Conservation (phyloP, 2,888 invertebrate genomes). For the Agriopis aurantiaria region DNA sequence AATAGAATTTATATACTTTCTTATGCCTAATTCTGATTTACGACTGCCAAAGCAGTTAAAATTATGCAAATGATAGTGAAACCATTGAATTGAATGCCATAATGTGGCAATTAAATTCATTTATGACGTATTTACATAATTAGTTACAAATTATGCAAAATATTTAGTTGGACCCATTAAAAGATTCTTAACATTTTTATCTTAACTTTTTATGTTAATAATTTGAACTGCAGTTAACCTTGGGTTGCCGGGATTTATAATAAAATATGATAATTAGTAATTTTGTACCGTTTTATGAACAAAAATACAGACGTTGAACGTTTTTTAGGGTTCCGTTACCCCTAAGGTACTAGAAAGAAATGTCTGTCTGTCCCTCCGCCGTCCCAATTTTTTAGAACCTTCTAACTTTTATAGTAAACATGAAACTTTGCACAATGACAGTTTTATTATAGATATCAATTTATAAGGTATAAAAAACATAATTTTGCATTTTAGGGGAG, state of each 20-base stretch:
- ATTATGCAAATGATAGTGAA: conserved; percentile 22
- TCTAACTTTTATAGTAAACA: neutral
- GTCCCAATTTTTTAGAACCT: neutral
- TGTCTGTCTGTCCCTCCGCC: too few relatives aligned
- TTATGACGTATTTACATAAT: conserved; percentile 31
- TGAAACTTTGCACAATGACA: too few relatives aligned
- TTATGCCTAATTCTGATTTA: conserved; percentile 18
- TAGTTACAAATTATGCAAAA: conserved; percentile 22
- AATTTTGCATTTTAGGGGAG: too few relatives aligned
- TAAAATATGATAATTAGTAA: too few relatives aligned
- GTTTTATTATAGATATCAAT: too few relatives aligned
- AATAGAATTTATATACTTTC: conserved; percentile 17
- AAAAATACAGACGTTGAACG: too few relatives aligned
- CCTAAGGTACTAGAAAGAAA: too few relatives aligned
- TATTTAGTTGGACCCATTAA: conserved; percentile 9
- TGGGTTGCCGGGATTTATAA: neutral
- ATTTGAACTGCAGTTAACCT: conserved; percentile 11
- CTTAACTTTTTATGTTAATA: conserved; percentile 13
- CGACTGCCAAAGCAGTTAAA: conserved; percentile 11
- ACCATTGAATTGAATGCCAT: conserved; percentile 19
- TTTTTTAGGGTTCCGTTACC: too few relatives aligned
- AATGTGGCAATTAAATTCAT: conserved; percentile 27
- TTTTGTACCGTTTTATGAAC: neutral
- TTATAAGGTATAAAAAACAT: too few relatives aligned
- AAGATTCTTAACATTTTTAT: conserved; percentile 10